These are phyloP conservation scores for Aegithalos caudatus DNA, from an alignment of 2,113 vertebrate genomes.

Conservation along the genomic window DNA sequence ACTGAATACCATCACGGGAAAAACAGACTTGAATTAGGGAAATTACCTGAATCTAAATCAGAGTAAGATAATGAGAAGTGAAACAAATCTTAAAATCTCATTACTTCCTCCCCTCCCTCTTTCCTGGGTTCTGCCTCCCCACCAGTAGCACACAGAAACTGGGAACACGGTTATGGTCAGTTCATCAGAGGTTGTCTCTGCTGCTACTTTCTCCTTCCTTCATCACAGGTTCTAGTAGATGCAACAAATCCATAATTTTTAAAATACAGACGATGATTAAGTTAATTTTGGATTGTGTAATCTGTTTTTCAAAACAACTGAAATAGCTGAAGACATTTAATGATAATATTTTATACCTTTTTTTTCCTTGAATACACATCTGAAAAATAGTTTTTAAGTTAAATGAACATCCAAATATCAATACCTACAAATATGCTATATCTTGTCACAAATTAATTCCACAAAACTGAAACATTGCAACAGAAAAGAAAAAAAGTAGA, in stretches of 20 bases:
- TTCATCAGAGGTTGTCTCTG: neutral
- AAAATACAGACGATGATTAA: neutral
- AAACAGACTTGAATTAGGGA: neutral
- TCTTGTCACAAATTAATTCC: neutral
- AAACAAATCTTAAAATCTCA: neutral
- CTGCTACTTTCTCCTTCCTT: neutral
- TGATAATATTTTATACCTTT: neutral
- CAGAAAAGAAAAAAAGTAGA: neutral
- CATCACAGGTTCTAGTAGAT: neutral
- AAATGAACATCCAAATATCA: neutral
- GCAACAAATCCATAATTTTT: neutral
- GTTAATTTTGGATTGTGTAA: neutral
- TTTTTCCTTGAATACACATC: neutral
- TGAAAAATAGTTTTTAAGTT: neutral
- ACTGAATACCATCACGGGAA: neutral
- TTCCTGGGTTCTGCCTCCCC: neutral
- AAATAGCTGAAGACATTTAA: neutral
- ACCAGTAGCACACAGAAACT: rapidly evolving
- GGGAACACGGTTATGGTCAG: neutral
- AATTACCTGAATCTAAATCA: neutral
- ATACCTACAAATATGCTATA: neutral
- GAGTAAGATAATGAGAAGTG: neutral
- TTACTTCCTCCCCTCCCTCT: too few species aligned
- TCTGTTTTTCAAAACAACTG: neutral
- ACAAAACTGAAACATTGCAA: neutral